Evolutionary conservation across 1,140 invertebrate species (phyloP), one percentile per base, ranked within the genome.

Genomic region (Chionoecetes opilio): DNA sequence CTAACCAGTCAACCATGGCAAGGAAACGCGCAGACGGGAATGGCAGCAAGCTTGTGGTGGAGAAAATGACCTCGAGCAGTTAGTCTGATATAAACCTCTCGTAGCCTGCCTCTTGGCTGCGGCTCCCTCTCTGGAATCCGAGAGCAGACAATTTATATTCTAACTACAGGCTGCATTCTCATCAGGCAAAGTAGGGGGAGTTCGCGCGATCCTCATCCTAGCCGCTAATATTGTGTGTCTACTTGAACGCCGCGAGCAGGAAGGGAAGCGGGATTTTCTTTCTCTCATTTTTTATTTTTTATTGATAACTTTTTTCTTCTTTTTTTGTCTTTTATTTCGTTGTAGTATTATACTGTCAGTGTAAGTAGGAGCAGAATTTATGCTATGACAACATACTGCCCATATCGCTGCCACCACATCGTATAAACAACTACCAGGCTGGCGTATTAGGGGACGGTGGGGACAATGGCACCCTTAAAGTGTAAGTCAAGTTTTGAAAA

Each of bases 101-200:
- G 6, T 1, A 21, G 63, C 63, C 63, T 75, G 26, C 63, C 63
- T n/a, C 63, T 75, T 26, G 63, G 63, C 63, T 26, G 63, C 21
- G 21, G 63, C n/a, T 75, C 63, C 21, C 63, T 75, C 63, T 26
- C 63, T n/a, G n/a, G 63, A 75, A 75, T 75, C 21, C 63, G 63
- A 21, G 63, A 75, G 63, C 21, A n/a, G 63, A 75, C 63, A 17
- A 75, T 75, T 75, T 75, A 75, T 26, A 75, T 75, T 75, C 63
- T 75, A 75, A 75, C 63, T 75, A 75, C 46, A n/a, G 11, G 63
- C 63, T 26, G 63, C 21, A 26, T 75, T 75, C 63, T 75, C 63
- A 75, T 75, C 63, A 75, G 63, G 63, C 63, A 75, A n/a, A 75
- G 63, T 75, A 75, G 63, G 63, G 63, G 21, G 63, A 75, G 63